phyloP scores from a whole-genome alignment of 2,888 invertebrate species.

The Ferdinandea cuprea region DNA sequence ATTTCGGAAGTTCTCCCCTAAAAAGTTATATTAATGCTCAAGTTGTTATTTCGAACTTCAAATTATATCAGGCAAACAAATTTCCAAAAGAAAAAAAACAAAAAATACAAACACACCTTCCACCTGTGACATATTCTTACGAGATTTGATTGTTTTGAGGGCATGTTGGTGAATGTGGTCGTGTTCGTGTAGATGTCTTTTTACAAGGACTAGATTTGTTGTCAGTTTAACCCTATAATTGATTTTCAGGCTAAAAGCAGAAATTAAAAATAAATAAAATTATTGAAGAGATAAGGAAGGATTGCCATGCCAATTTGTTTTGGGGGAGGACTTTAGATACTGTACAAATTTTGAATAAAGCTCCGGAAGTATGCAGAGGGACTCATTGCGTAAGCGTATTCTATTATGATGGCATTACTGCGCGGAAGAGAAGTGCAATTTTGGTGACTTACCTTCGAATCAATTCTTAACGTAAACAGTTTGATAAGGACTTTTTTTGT shows the following conservation, averaged over 20 bases:
- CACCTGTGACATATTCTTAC: not conserved
- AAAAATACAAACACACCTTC: too few relatives aligned
- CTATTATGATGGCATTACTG: slow-evolving; percentile 6
- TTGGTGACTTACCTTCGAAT: slow-evolving; percentile 56
- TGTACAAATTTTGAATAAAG: slow-evolving; percentile 12
- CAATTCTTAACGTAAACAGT: not conserved
- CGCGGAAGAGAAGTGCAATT: slow-evolving; percentile 12
- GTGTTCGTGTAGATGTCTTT: not conserved
- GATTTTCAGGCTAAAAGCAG: slow-evolving; percentile 4
- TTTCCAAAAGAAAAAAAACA: not conserved
- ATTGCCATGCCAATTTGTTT: slow-evolving; percentile 39
- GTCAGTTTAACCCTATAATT: too few relatives aligned
- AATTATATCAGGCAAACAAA: slow-evolving; percentile 48
- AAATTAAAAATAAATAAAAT: not conserved
- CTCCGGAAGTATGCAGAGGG: slow-evolving; percentile 13
- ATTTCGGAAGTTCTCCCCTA: slow-evolving; percentile 1
- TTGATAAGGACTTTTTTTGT: slow-evolving; percentile 5
- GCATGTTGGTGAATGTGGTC: too few relatives aligned
- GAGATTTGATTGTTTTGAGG: too few relatives aligned
- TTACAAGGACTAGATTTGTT: too few relatives aligned
- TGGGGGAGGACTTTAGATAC: not conserved
- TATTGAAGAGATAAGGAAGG: slow-evolving; percentile 15
- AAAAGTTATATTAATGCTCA: slow-evolving; percentile 39
- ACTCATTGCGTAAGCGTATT: slow-evolving; percentile 32
- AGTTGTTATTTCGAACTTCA: slow-evolving; percentile 35